phyloP scores from a whole-genome alignment of 2,113 vertebrate genomes.

The Sterrhoptilus dennistouni region DNA sequence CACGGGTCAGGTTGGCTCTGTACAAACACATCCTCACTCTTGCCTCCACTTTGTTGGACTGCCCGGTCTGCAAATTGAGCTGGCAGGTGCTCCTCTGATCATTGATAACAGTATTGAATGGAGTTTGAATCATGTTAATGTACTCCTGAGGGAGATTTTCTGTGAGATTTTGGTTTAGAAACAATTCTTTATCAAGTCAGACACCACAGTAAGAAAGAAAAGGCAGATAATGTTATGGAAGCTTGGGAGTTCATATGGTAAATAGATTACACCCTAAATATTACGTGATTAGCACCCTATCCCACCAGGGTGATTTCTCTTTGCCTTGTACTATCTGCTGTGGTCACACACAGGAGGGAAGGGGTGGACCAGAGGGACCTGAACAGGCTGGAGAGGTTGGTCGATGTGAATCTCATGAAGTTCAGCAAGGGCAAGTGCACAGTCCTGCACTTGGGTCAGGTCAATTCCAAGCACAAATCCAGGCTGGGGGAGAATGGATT shows the following conservation, averaged over 20 bases:
- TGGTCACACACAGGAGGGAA: background rate
- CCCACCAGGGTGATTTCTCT: background rate
- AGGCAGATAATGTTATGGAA: background rate
- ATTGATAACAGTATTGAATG: background rate
- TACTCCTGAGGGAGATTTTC: background rate
- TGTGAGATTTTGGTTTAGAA: background rate
- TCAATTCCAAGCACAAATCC: background rate
- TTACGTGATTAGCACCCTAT: background rate
- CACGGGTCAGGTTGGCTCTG: background rate
- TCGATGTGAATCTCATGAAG: background rate
- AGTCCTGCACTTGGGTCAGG: background rate
- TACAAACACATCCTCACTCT: background rate
- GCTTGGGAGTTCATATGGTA: background rate
- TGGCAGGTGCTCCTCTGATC: background rate
- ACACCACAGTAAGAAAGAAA: rapidly evolving
- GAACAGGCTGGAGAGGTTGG: background rate
- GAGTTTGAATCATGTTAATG: background rate
- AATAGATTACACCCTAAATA: background rate
- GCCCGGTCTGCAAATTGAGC: background rate
- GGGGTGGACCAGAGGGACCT: background rate
- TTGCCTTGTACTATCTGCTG: background rate
- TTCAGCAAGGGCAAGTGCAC: background rate
- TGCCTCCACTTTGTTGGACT: background rate
- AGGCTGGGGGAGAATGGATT: background rate
- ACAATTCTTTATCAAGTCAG: background rate